phyloP scores from a whole-genome alignment of 2,888 invertebrate genomes.

The Tetranychus truncatus region DNA sequence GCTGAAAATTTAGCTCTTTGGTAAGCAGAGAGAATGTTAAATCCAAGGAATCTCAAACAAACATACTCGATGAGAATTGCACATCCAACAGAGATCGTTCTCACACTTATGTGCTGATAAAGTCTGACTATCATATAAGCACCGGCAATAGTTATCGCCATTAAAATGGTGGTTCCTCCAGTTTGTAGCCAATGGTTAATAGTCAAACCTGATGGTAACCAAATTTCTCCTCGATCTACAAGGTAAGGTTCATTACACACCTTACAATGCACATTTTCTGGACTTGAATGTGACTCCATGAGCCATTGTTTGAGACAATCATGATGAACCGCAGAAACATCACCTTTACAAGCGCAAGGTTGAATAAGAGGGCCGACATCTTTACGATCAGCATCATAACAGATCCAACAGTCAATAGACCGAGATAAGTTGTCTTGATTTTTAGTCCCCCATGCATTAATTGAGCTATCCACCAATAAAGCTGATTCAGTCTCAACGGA shows the following conservation, averaged over 20 bases:
- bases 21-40: conserved; percentile 72
- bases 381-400: conserved; percentile 57
- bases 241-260: conserved; percentile 49
- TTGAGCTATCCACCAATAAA: conserved; percentile 20
- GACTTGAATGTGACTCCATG: conserved; percentile 43
- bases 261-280: conserved; percentile 54
- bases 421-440: conserved; percentile 7
- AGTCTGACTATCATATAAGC: conserved; percentile 64
- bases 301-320: conserved; percentile 75
- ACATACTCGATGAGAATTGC: conserved; percentile 65
- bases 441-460: not conserved
- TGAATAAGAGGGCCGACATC: conserved; percentile 61
- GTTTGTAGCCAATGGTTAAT: conserved; percentile 66
- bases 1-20: conserved; percentile 74
- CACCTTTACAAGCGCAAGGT: conserved; percentile 74
- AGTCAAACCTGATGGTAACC: conserved; percentile 39
- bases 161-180: conserved; percentile 53
- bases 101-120: conserved; percentile 53
- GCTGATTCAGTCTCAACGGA: conserved; percentile 21
- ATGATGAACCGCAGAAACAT: conserved; percentile 74
- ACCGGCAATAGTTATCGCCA: conserved; percentile 55
- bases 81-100: conserved; percentile 59
- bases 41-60: conserved; percentile 63
- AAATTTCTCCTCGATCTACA: conserved; percentile 25
- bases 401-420: conserved; percentile 69